Conservation (phyloP, 2,888 invertebrate species). For the Lissocephala sabroskyi region DNA sequence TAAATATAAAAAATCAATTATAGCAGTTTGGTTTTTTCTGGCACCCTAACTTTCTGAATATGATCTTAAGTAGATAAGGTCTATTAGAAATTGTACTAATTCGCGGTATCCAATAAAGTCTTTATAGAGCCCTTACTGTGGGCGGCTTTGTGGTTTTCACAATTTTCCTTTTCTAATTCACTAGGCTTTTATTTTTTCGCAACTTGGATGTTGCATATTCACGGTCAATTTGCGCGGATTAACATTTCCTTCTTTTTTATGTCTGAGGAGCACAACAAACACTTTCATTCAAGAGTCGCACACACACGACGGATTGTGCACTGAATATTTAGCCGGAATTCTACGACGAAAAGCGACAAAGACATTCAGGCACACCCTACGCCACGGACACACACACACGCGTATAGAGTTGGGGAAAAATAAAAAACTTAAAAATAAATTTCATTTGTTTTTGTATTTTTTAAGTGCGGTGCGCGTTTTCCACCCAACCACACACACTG, state of each 20-base stretch:
- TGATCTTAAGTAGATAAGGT: too few relatives aligned
- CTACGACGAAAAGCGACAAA: conserved; percentile 18
- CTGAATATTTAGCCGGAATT: conserved; percentile 11
- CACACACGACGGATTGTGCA: conserved; percentile 28
- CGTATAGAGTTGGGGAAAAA: conserved; percentile 22
- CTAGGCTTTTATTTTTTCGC: too few relatives aligned
- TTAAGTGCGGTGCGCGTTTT: conserved; percentile 35
- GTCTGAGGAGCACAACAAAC: conserved; percentile 31
- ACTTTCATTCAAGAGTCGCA: conserved; percentile 38
- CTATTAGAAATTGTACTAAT: too few relatives aligned
- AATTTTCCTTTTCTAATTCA: too few relatives aligned
- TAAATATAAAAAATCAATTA: too few relatives aligned
- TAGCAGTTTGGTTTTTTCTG: too few relatives aligned
- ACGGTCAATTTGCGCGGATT: conserved; percentile 49
- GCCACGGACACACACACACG: too few relatives aligned
- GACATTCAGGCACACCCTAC: conserved; percentile 1
- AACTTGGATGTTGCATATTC: too few relatives aligned
- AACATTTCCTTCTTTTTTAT: conserved; percentile 23
- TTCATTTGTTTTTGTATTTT: conserved; percentile 33
- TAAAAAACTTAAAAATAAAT: conserved; percentile 57
- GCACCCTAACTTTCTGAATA: too few relatives aligned
- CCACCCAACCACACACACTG: conserved; percentile 17
- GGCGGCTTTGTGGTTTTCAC: too few relatives aligned
- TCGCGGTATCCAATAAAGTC: too few relatives aligned
- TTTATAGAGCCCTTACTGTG: too few relatives aligned